Percentiles rank a stretch among this genome's conserved stretches.
Conservation (phyloP, 2,797 vertebrate genomes). For the Crax fasciolata region DNA sequence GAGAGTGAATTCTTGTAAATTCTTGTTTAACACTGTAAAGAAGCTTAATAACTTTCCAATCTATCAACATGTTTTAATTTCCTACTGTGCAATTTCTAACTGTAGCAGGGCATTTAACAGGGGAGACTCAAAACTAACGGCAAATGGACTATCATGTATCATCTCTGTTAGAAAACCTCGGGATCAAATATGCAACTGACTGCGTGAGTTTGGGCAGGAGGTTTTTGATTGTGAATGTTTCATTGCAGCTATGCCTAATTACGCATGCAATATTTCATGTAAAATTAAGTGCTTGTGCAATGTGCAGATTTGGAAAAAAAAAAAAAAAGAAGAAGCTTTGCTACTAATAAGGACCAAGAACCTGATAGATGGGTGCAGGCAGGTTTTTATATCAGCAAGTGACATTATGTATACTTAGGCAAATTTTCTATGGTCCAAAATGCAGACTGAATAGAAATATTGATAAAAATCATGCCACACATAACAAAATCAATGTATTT, state of each 20-base stretch:
- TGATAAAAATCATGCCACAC: conserved; percentile 3
- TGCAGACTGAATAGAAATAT: not conserved
- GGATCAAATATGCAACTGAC: not conserved
- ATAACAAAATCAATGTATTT: conserved; percentile 15
- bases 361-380: not conserved
- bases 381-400: not conserved
- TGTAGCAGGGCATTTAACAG: conserved; percentile 35
- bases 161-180: not conserved
- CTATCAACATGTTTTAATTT: conserved; percentile 80
- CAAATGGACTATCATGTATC: not conserved
- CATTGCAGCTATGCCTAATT: not conserved
- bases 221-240: not conserved
- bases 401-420: not conserved
- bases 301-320: not conserved
- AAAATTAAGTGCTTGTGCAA: not conserved
- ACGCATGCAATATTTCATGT: not conserved
- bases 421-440: not conserved
- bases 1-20: conserved; percentile 74
- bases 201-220: not conserved
- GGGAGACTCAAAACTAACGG: not conserved
- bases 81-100: conserved; percentile 40
- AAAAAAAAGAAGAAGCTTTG: not conserved
- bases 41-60: conserved; percentile 76
- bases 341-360: not conserved
- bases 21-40: conserved; percentile 75